Conservation (phyloP, 1,140 invertebrate genomes). For the Elysia chlorotica region DNA sequence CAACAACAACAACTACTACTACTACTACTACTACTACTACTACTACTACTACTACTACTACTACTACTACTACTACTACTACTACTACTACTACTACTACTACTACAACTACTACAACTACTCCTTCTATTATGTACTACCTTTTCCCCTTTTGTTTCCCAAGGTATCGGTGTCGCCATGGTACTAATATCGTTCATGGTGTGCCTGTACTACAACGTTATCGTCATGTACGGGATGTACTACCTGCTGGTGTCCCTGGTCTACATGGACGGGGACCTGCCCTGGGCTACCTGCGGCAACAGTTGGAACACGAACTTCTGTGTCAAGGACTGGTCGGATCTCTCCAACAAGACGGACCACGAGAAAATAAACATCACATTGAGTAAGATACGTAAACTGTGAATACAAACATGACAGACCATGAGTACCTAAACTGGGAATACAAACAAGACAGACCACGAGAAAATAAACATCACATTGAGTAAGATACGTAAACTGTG, state of each 20-base stretch:
- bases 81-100: too few species aligned
- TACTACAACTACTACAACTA: too few species aligned
- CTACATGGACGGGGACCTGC: constrained; percentile 36
- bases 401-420: not conserved
- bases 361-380: constrained; percentile 17
- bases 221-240: constrained; percentile 58
- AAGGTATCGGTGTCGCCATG: constrained; percentile 81
- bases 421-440: too few species aligned
- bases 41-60: too few species aligned
- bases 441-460: too few species aligned
- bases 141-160: too few species aligned
- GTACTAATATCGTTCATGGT: constrained; percentile 62
- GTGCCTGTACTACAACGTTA: constrained; percentile 61
- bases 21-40: too few species aligned
- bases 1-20: too few species aligned
- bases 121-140: too few species aligned
- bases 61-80: too few species aligned
- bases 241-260: constrained; percentile 31
- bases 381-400: constrained; percentile 11
- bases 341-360: constrained; percentile 10
- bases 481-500: too few species aligned
- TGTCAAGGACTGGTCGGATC: not conserved
- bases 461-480: too few species aligned
- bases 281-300: constrained; percentile 44
- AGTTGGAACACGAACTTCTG: constrained; percentile 41